Conservation (phyloP, 2,113 vertebrate genomes). For the Nannobrachium achirus region DNA sequence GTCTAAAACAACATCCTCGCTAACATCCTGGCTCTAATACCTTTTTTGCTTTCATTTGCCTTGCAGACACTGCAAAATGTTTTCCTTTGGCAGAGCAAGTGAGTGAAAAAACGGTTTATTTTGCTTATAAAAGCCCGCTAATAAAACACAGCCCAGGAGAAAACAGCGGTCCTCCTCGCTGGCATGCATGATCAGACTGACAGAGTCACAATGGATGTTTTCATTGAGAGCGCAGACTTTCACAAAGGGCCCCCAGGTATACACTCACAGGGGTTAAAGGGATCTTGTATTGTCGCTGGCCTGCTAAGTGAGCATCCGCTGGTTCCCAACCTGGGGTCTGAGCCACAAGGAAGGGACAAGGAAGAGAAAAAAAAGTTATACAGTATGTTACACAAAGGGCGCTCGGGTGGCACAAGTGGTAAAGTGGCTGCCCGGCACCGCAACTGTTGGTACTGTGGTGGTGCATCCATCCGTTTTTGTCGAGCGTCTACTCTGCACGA, state of each 20-base stretch:
- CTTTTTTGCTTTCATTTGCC: constrained; percentile 19
- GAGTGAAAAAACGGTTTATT: constrained; percentile 41
- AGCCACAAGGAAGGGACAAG: too few species aligned
- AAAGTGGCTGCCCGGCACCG: too few species aligned
- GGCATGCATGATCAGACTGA: constrained; percentile 53
- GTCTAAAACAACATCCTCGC: constrained; percentile 22
- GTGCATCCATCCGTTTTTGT: too few species aligned
- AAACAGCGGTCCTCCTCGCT: constrained; percentile 8
- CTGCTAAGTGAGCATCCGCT: constrained; percentile 46
- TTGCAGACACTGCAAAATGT: constrained; percentile 23
- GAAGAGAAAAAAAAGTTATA: too few species aligned
- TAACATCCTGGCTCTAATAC: constrained; percentile 33
- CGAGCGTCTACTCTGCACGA: too few species aligned
- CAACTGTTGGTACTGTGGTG: too few species aligned
- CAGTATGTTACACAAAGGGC: too few species aligned
- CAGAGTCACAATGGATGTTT: constrained; percentile 53
- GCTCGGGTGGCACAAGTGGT: too few species aligned
- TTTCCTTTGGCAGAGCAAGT: constrained; percentile 35
- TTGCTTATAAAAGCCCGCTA: constrained; percentile 41
- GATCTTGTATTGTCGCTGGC: constrained; percentile 53
- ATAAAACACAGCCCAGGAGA: constrained; percentile 37
- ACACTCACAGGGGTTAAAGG: constrained; percentile 25
- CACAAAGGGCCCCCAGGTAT: constrained; percentile 19
- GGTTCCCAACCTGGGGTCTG: too few species aligned
- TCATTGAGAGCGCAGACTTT: constrained; percentile 26